phyloP scores from a whole-genome alignment of 2,113 vertebrate species.

The Enhydra lutris region DNA sequence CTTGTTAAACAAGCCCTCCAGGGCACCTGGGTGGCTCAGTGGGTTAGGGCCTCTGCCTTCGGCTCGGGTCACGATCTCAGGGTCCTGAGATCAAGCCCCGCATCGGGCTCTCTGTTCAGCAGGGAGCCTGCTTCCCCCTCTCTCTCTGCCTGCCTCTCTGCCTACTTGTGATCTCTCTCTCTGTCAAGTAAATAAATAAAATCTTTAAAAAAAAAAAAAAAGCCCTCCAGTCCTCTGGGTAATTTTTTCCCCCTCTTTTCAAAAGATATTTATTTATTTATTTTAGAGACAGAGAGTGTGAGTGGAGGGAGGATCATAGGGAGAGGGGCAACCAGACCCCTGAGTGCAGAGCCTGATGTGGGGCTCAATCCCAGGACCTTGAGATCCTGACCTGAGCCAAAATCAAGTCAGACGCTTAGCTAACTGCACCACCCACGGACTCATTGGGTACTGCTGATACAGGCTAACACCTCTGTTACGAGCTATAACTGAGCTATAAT shows the following conservation, averaged over 20 bases:
- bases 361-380: neutral
- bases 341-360: neutral
- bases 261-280: neutral
- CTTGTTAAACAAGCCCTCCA: neutral
- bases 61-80: too few relatives aligned
- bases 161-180: too few relatives aligned
- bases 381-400: neutral
- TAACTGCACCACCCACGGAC: neutral
- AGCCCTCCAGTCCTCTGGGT: neutral
- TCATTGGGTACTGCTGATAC: neutral
- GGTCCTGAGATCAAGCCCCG: too few relatives aligned
- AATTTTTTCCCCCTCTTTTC: neutral
- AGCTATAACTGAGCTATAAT: neutral
- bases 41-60: too few relatives aligned
- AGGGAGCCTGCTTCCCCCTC: too few relatives aligned
- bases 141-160: too few relatives aligned
- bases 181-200: too few relatives aligned
- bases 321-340: neutral
- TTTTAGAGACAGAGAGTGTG: neutral
- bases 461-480: neutral
- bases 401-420: neutral
- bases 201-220: too few relatives aligned
- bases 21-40: too few relatives aligned
- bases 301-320: neutral
- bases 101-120: too few relatives aligned